A percentile compares a stretch with the other conserved stretches of the same genome.
Conservation (phyloP, 2,888 invertebrate species). For the Polia nebulosa region DNA sequence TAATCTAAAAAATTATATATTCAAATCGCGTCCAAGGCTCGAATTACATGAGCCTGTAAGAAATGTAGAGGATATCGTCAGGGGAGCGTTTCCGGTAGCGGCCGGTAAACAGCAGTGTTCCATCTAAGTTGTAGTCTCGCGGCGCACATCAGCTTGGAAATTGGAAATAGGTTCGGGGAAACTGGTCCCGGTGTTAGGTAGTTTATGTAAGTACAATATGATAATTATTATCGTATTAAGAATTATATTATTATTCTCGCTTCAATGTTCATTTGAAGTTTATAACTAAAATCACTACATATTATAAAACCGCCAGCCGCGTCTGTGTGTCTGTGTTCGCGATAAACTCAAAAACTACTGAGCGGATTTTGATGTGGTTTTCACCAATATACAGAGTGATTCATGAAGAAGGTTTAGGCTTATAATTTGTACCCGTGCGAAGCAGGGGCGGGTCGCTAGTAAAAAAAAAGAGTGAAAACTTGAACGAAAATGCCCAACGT, state of each 20-base stretch:
- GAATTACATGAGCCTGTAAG: constrained; percentile 49
- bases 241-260: background rate
- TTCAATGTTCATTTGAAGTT: background rate
- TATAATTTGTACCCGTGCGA: no score
- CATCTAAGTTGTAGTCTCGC: constrained; percentile 36
- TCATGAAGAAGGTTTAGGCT: no score
- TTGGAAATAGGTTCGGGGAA: constrained; percentile 25
- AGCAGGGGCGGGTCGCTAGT: no score
- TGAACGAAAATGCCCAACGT: no score
- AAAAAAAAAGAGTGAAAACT: no score
- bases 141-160: constrained; percentile 25
- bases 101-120: constrained; percentile 26
- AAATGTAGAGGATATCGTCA: constrained; percentile 42
- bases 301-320: no score
- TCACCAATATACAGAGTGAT: no score
- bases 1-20: constrained; percentile 24
- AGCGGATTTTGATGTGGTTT: no score
- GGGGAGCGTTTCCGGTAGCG: constrained; percentile 42
- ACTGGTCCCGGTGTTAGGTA: constrained; percentile 3
- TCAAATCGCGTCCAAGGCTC: constrained; percentile 31
- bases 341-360: no score
- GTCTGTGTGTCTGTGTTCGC: no score
- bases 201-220: background rate
- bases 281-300: no score
- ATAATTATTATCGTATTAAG: background rate